phyloP scores from a whole-genome alignment of 2,888 invertebrate species.

The Chorisops tibialis region DNA sequence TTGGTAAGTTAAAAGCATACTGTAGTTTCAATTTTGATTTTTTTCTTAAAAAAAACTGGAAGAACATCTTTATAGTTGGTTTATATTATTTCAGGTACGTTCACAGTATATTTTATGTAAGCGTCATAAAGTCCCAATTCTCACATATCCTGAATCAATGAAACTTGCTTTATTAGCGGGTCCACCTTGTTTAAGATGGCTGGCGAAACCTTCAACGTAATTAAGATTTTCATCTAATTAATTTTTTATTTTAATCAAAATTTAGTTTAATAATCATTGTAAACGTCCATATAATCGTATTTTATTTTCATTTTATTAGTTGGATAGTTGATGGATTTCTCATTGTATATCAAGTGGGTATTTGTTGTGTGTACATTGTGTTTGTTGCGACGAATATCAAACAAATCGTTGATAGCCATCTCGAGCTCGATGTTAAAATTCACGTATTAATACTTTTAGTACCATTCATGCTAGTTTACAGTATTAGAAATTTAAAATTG shows the following conservation, averaged over 20 bases:
- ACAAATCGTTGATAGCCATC: conserved; percentile 49
- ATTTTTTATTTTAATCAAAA: conserved; percentile 6
- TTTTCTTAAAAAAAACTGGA: background rate
- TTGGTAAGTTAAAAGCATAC: conserved; percentile 55
- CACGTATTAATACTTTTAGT: conserved; percentile 66
- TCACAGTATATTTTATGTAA: conserved; percentile 64
- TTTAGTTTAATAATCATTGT: background rate
- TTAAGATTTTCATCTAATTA: conserved; percentile 15
- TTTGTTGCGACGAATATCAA: conserved; percentile 70
- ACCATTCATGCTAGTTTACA: conserved; percentile 68
- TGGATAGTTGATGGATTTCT: conserved; percentile 66
- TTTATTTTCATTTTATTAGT: conserved; percentile 56
- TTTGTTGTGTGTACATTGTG: conserved; percentile 83
- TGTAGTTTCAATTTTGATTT: background rate
- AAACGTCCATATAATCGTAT: conserved; percentile 28
- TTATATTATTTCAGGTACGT: conserved; percentile 42
- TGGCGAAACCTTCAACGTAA: conserved; percentile 58
- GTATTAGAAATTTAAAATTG: conserved; percentile 70
- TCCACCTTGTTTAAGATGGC: conserved; percentile 61
- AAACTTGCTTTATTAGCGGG: conserved; percentile 72
- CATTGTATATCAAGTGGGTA: conserved; percentile 81
- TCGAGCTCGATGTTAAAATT: conserved; percentile 53
- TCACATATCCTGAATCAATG: conserved; percentile 84
- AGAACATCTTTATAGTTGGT: background rate
- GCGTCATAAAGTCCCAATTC: conserved; percentile 64